phyloP scores from a whole-genome alignment of 2,888 invertebrate genomes.

The Uropetala carovei region DNA sequence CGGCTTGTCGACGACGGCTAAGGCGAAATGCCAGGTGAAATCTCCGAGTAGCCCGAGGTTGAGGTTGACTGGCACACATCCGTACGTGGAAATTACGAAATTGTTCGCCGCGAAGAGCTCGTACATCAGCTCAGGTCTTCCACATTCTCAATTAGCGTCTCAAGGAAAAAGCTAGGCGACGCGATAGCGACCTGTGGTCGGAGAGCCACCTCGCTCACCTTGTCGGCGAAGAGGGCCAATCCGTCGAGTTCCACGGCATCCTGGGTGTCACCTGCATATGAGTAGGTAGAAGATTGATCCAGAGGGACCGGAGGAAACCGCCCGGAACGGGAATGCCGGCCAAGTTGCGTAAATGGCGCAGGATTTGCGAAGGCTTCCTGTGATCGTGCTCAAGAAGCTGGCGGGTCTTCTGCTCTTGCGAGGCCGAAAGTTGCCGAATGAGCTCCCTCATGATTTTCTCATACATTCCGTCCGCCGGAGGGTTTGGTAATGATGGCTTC shows the following conservation, averaged over 20 bases:
- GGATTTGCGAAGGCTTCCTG: conserved; percentile 61
- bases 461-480: too few species aligned
- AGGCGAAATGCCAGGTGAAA: too few species aligned
- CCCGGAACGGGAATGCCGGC: neutral
- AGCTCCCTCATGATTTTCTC: too few species aligned
- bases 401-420: neutral
- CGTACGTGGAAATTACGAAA: too few species aligned
- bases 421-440: neutral
- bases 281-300: neutral
- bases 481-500: neutral
- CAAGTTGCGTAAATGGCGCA: conserved; percentile 32
- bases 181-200: neutral
- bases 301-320: conserved; percentile 2
- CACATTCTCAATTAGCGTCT: neutral
- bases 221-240: neutral
- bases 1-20: too few species aligned
- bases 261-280: neutral
- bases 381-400: conserved; percentile 65
- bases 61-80: too few species aligned
- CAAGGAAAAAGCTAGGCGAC: neutral
- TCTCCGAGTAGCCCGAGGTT: too few species aligned
- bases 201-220: neutral
- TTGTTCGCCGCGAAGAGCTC: too few species aligned
- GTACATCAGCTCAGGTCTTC: neutral
- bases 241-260: neutral